A percentile compares a stretch with the other conserved stretches of the same genome.
These are phyloP conservation scores for Dendrophyllia cribrosa DNA, from an alignment of 64 coral and sea anemone genomes.

Conservation along the genomic window DNA sequence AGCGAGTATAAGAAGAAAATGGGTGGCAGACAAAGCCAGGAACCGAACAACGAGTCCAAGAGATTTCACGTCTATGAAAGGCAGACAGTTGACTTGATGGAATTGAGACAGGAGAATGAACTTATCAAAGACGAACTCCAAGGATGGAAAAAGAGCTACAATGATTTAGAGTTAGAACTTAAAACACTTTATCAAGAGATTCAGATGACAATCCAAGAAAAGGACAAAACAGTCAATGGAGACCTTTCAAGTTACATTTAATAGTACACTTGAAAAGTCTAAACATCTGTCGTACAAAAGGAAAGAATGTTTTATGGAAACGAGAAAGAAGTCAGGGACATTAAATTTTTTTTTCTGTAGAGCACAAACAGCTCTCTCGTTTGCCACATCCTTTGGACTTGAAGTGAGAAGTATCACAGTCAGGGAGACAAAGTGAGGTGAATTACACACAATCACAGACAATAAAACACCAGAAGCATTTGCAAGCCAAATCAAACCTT, in stretches of 20 bases:
- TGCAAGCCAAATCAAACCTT: not conserved
- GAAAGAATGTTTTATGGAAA: not conserved
- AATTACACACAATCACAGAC: slow-evolving; percentile 17
- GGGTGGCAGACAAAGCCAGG: not conserved
- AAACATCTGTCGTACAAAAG: not conserved
- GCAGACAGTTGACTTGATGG: not conserved
- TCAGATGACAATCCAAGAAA: not conserved
- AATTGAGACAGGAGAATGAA: not conserved
- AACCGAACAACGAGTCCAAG: not conserved
- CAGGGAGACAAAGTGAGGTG: slow-evolving; percentile 30
- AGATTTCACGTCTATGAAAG: not conserved
- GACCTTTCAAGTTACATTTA: not conserved
- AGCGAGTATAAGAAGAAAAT: not conserved
- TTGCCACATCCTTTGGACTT: slow-evolving; percentile 52
- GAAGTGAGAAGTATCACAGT: slow-evolving; percentile 39
- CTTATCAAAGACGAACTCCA: not conserved
- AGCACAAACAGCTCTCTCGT: slow-evolving; percentile 61
- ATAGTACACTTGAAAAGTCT: not conserved
- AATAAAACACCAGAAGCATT: not conserved
- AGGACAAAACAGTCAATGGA: not conserved
- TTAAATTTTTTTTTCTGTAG: slow-evolving; percentile 49
- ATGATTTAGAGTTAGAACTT: not conserved
- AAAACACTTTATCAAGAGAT: too few relatives aligned
- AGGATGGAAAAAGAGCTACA: not conserved
- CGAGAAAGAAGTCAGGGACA: slow-evolving; percentile 68